Evolutionary conservation across 2,797 vertebrate species (phyloP), one percentile per base, ranked within the genome.

Genomic region (Urophycis tenuis): DNA sequence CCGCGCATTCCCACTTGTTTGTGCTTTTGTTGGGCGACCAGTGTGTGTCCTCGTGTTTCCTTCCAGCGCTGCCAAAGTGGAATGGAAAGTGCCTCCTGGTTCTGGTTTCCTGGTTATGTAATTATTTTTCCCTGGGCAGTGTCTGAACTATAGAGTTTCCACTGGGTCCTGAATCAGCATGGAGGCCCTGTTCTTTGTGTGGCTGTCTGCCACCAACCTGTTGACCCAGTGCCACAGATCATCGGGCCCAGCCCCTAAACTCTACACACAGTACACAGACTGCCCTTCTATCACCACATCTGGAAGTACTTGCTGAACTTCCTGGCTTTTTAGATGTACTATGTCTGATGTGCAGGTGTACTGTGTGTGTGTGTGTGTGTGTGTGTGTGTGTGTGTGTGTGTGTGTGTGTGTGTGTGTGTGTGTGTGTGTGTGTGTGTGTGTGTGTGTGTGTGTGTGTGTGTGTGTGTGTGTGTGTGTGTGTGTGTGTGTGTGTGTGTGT

Each of bases 21-120:
- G 69, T n/a, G 69, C 69, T 33, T 33, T 33, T 11, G n/a, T 25
- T 60, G 17, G 12, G 45, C 45, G 14, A 45, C 22, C 22, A 10
- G 64, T 14, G 25, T 30, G 64, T n/a, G 71, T 1, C 14, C 17
- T 31, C 39, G 32, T 77, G 45, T 83, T 78, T 64, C 78, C 33
- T 49, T 81, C 25, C 25, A 79, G 73, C 35, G 69, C 80, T 81
- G 80, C 80, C 78, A 83, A 75, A 39, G 71, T 67, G 25, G 34
- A 84, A 75, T 81, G 77, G 76, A 86, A 85, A 85, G 53, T 77
- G 78, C 83, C 71, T 81, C 64, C 32, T 73, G 74, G 71, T 80
- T 85, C 80, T 79, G 76, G 69, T 81, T 74, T 78, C 45, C 74
- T 76, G 33, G 71, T 87, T 85, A 84, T 87, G 80, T 76, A 86